Percentiles rank a stretch among this genome's conserved stretches.
phyloP scores from a whole-genome alignment of 2,888 invertebrate species.

The Erebia palarica region DNA sequence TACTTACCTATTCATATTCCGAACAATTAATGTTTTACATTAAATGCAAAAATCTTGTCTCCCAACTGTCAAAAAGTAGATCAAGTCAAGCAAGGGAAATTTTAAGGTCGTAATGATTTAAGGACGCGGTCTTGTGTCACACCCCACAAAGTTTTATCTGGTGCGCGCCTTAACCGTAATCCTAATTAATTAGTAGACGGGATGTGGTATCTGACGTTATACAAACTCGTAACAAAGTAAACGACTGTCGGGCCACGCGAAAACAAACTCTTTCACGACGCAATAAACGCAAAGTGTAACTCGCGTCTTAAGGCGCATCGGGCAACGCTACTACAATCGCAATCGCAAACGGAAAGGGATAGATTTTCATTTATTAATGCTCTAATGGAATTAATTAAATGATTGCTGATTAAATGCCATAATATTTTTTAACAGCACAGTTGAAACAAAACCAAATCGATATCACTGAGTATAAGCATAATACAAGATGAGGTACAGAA shows the following conservation, averaged over 20 bases:
- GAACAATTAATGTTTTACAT: too few relatives aligned
- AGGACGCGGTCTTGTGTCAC: slow-evolving; percentile 47
- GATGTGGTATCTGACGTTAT: slow-evolving; percentile 61
- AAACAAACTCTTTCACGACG: slow-evolving; percentile 41
- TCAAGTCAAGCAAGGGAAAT: slow-evolving; percentile 57
- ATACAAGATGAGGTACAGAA: too few relatives aligned
- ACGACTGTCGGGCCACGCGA: slow-evolving; percentile 57
- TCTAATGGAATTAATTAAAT: too few relatives aligned
- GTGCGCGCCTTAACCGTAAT: slow-evolving; percentile 61
- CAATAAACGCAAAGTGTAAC: slow-evolving; percentile 34
- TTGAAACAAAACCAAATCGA: too few relatives aligned
- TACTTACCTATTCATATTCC: too few relatives aligned
- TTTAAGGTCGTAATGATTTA: slow-evolving; percentile 62
- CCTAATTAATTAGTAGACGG: slow-evolving; percentile 75
- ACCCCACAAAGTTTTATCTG: slow-evolving; percentile 70
- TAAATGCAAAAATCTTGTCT: slow-evolving; percentile 58
- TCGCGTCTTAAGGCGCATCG: neutral
- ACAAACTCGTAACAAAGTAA: slow-evolving; percentile 52
- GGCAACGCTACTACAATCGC: neutral
- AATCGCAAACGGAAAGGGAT: neutral
- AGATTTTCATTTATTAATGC: neutral
- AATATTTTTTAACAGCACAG: too few relatives aligned
- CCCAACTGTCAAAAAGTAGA: slow-evolving; percentile 56
- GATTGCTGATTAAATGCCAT: too few relatives aligned
- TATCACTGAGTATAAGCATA: too few relatives aligned